Evolutionary conservation across 2,888 invertebrate genomes (phyloP).

Genomic region (Dascillus cervinus): DNA sequence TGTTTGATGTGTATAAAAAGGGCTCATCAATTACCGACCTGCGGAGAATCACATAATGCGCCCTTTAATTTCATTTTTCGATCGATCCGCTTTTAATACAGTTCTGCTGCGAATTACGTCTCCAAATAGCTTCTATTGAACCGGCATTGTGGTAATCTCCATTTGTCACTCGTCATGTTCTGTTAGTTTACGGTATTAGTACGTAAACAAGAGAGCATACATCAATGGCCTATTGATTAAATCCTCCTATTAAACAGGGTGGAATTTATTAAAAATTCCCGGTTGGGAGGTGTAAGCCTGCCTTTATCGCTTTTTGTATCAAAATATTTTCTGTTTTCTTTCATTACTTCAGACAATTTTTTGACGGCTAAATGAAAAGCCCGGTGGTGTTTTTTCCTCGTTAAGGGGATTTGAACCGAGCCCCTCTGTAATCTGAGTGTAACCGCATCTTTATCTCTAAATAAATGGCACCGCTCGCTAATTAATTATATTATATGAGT

Average conservation of each 20-base stretch:
- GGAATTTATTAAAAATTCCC: too few relatives aligned
- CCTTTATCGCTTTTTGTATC: not conserved
- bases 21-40: conserved; percentile 30
- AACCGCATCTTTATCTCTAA: conserved; percentile 15
- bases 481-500: conserved; percentile 18
- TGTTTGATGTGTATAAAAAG: conserved; percentile 37
- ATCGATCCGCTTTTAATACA: too few relatives aligned
- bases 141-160: conserved; percentile 13
- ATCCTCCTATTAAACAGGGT: too few relatives aligned
- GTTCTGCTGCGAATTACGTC: too few relatives aligned
- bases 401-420: conserved; percentile 18
- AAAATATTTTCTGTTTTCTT: conserved; percentile 12
- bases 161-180: conserved; percentile 22
- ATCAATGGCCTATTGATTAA: too few relatives aligned
- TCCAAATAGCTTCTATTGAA: not conserved
- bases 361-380: conserved; percentile 16
- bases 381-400: conserved; percentile 18
- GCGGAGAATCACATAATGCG: conserved; percentile 11
- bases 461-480: conserved; percentile 16
- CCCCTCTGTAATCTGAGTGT: conserved; percentile 16
- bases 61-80: conserved; percentile 13
- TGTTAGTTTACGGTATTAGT: conserved; percentile 24
- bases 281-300: not conserved
- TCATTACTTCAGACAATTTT: conserved; percentile 14
- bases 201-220: conserved; percentile 6